These are phyloP conservation scores for Cheilosia grossa DNA, from an alignment of 2,888 invertebrate species.

Conservation along the genomic window DNA sequence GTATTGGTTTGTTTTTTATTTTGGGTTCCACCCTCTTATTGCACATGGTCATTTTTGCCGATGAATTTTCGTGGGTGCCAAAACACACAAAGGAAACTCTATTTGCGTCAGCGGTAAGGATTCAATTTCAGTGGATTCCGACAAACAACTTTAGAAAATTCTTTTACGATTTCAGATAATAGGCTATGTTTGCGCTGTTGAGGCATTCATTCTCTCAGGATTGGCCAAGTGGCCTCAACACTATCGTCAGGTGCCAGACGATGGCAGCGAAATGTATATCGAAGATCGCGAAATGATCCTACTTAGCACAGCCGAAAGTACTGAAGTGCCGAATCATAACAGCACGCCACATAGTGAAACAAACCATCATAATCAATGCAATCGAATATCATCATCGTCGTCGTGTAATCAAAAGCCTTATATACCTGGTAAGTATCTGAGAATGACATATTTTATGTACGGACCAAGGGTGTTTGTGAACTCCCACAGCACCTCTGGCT, in stretches of 20 bases:
- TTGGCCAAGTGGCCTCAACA: conserved; percentile 85
- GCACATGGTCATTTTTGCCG: conserved; percentile 87
- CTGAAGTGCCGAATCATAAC: conserved; percentile 82
- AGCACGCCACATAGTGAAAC: conserved; percentile 80
- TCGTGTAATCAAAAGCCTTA: conserved; percentile 84
- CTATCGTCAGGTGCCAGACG: conserved; percentile 87
- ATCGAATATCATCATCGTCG: conserved; percentile 82
- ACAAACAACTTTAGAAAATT: background rate
- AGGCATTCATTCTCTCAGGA: conserved; percentile 85
- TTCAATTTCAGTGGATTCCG: background rate
- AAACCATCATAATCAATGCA: conserved; percentile 82
- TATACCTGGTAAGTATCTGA: conserved; percentile 82
- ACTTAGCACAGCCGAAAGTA: conserved; percentile 83
- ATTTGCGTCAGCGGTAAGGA: conserved; percentile 86
- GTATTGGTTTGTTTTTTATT: conserved; percentile 89
- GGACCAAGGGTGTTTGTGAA: background rate
- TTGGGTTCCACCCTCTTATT: conserved; percentile 88
- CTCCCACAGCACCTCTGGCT: background rate
- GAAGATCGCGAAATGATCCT: conserved; percentile 84
- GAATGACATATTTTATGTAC: background rate
- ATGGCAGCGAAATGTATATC: conserved; percentile 85
- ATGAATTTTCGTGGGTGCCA: conserved; percentile 88
- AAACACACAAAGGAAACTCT: conserved; percentile 89
- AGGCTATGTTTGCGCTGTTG: conserved; percentile 86
- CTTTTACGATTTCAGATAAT: conserved; percentile 84